Evolutionary conservation across 2,888 invertebrate genomes (phyloP).

Genomic region (Thereva unica): DNA sequence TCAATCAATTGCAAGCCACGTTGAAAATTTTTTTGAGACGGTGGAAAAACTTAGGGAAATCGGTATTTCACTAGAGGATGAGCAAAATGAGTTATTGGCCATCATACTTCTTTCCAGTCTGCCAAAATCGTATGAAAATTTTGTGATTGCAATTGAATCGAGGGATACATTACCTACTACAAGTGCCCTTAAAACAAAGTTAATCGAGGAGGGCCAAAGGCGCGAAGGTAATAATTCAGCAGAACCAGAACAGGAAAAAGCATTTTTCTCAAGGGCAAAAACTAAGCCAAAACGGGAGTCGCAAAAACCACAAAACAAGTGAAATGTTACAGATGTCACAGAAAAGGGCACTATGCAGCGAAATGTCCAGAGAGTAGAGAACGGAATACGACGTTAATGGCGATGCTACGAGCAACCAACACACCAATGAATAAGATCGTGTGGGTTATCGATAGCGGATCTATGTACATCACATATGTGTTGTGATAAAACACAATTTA

Average conservation of each 20-base stretch:
- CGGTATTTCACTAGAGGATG: constrained; percentile 27
- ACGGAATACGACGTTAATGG: not conserved
- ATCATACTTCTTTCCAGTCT: constrained; percentile 43
- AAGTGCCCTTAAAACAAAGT: constrained; percentile 31
- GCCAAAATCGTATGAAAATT: constrained; percentile 39
- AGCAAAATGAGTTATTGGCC: constrained; percentile 37
- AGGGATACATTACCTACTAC: constrained; percentile 38
- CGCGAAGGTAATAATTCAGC: constrained; percentile 10
- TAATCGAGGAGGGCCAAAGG: constrained; percentile 37
- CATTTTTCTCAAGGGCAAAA: constrained; percentile 24
- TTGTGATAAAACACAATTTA: no score
- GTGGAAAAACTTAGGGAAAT: constrained; percentile 39
- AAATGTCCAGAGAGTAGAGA: no score
- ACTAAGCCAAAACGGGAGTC: not conserved
- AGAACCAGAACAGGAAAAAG: constrained; percentile 15
- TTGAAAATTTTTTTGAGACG: constrained; percentile 38
- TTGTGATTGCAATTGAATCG: constrained; percentile 42
- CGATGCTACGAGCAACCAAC: not conserved
- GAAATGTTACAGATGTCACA: constrained; percentile 35
- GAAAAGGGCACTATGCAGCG: constrained; percentile 34
- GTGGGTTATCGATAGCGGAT: no score
- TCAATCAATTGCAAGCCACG: constrained; percentile 34
- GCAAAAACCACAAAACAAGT: constrained; percentile 4
- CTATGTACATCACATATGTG: no score
- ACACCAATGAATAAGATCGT: no score